phyloP scores from a whole-genome alignment of 1,140 invertebrate genomes.

The Orchestia grillus region DNA sequence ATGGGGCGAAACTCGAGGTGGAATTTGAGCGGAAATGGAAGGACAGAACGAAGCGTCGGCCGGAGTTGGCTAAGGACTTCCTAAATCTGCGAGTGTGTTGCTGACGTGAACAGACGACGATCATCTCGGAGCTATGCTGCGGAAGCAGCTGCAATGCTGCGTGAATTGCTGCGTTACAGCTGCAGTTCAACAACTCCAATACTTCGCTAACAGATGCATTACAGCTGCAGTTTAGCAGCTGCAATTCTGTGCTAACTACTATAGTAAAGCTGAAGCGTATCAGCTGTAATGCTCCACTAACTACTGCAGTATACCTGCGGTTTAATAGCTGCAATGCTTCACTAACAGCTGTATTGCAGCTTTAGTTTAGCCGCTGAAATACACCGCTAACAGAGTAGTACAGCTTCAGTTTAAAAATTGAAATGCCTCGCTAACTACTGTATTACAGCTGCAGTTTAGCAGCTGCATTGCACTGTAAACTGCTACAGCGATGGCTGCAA shows the following conservation, averaged over 20 bases:
- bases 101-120: not conserved
- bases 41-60: too few relatives aligned
- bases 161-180: not conserved
- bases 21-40: too few relatives aligned
- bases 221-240: too few relatives aligned
- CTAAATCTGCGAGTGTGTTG: not conserved
- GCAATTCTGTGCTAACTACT: not conserved
- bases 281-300: too few relatives aligned
- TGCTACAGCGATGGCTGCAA: not conserved
- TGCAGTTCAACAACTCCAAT: not conserved
- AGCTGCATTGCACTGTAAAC: not conserved
- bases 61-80: not conserved
- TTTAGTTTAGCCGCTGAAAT: not conserved
- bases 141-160: not conserved
- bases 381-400: too few relatives aligned
- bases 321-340: not conserved
- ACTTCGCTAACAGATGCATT: too few relatives aligned
- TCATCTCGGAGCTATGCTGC: not conserved
- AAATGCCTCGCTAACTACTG: not conserved
- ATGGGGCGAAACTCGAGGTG: too few relatives aligned
- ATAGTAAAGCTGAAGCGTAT: not conserved
- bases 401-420: too few relatives aligned
- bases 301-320: too few relatives aligned
- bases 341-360: not conserved
- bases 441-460: not conserved